Evolutionary conservation across 92 coral and sea anemone species (phyloP), one percentile per base, ranked within the genome.

Genomic region (Muricea muricata): DNA sequence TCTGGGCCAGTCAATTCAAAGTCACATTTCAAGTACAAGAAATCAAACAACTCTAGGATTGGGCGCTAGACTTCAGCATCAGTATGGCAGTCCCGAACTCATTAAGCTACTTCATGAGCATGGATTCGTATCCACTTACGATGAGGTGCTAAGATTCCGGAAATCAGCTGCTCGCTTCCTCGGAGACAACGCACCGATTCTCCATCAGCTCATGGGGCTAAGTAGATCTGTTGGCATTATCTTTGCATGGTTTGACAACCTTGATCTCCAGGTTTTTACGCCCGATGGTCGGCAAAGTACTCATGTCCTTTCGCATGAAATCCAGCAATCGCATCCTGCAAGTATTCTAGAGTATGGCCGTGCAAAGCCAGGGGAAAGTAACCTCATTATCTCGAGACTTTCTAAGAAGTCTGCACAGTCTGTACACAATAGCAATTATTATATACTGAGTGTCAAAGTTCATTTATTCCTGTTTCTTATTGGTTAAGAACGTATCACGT

Each of bases 211-310:
- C 20, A 39, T 39, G 45, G 45, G 45, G 45, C 45, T 39, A 39
- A 39, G 46, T 31, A 68, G 77, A 70, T 15, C 77, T 26, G 77
- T 70, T 37, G 77, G 77, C 48, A 35, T 70, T 35, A 70, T 70
- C 72, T 65, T 65, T 29, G 72, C 72, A 65, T 65, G 39, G 37
- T 65, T 65, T 70, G 48, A 32, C 54, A 70, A 70, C 54, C 77
- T 70, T 70, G 77, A 70, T 41, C 77, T 70, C 77, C 77, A 70
- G 54, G 77, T 70, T 2, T 70, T 70, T 26, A 70, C 77, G 54
- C 77, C 77, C 54, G 40, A 70, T 17, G 77, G 75, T 31, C 75
- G 75, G 34, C 46, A 48, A 45, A 31, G 42, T 68, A 68, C 75
- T 23, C 75, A 29, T 32, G 75, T 29, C 48, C 75, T 68, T 20